Percentiles rank a stretch among this genome's conserved stretches.
Evolutionary conservation across 2,797 vertebrate genomes (phyloP).

Genomic region (Cyclura pinguis): DNA sequence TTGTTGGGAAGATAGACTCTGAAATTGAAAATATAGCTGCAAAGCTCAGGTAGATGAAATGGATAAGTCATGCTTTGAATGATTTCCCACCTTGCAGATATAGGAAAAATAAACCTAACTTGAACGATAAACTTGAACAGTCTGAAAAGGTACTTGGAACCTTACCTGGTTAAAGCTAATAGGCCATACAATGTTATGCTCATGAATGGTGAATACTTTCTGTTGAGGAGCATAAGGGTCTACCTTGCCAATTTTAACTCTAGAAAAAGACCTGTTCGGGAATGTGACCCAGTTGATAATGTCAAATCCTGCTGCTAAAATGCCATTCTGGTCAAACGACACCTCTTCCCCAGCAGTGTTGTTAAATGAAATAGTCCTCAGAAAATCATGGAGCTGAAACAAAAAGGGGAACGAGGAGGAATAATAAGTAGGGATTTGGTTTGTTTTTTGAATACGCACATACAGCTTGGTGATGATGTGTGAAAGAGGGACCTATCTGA

Average conservation of each 20-base stretch:
- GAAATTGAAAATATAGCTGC: no score
- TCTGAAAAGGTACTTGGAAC: not conserved
- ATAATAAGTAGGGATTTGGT: not conserved
- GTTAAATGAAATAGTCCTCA: conserved; percentile 23
- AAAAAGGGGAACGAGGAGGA: no score
- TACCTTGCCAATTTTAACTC: conserved; percentile 15
- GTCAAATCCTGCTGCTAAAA: conserved; percentile 14
- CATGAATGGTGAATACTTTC: not conserved
- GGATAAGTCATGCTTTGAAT: no score
- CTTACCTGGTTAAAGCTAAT: not conserved
- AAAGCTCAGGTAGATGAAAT: no score
- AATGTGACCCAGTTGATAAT: conserved; percentile 30
- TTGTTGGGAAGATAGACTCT: no score
- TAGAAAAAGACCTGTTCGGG: conserved; percentile 18
- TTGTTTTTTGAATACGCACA: no score
- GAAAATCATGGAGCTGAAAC: not conserved
- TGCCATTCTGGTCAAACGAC: conserved; percentile 7
- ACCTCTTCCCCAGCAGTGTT: not conserved
- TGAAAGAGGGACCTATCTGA: no score
- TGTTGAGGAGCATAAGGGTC: not conserved
- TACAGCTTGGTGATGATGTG: not conserved
- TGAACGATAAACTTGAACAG: not conserved
- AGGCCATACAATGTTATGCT: conserved; percentile 3
- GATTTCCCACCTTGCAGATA: not conserved
- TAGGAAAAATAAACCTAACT: no score